phyloP scores from a whole-genome alignment of 2,888 invertebrate species.

The Monoplex corrugatus region DNA sequence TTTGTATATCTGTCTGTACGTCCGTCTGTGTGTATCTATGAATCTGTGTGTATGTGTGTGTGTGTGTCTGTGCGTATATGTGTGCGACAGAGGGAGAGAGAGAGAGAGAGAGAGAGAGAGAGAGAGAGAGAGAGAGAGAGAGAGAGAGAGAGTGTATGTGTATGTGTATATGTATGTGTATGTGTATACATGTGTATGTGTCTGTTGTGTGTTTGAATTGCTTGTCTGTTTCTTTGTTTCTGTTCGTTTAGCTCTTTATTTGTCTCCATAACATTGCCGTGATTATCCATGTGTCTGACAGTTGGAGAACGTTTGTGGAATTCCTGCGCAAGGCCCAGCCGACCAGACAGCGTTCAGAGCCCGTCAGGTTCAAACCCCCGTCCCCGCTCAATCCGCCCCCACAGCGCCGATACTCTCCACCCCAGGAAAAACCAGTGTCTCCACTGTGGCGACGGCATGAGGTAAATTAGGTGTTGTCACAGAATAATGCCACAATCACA shows the following conservation, averaged over 20 bases:
- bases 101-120: no score
- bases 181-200: background rate
- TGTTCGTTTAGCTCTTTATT: background rate
- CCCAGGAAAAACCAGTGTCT: background rate
- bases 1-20: background rate
- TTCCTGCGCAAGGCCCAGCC: slow-evolving; percentile 74
- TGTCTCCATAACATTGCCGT: background rate
- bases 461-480: no score
- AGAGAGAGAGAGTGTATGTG: background rate
- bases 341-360: slow-evolving; percentile 59
- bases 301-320: slow-evolving; percentile 75
- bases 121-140: no score
- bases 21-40: background rate
- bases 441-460: slow-evolving; percentile 38
- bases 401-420: background rate
- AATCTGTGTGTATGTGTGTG: no score
- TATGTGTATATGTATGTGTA: background rate
- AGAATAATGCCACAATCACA: no score
- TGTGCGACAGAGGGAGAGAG: no score
- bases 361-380: background rate
- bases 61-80: background rate
- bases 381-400: background rate
- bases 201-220: background rate
- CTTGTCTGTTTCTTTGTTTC: background rate
- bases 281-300: slow-evolving; percentile 53